These are phyloP conservation scores for Simalia tracyae DNA, from an alignment of 2,797 vertebrate genomes.

Conservation along the genomic window DNA sequence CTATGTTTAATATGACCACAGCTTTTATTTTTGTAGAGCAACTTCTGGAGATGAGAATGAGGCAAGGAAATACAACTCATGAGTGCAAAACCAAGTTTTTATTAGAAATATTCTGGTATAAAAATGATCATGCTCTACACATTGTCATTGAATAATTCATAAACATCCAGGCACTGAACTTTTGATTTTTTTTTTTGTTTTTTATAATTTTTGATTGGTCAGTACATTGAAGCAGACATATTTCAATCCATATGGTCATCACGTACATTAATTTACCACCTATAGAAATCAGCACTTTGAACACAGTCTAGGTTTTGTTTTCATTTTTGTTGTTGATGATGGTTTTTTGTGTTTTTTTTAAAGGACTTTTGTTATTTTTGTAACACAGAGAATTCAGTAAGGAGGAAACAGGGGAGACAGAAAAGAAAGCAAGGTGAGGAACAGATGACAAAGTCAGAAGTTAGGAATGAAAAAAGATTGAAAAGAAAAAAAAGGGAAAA, in stretches of 20 bases:
- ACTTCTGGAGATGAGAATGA: conserved; percentile 10
- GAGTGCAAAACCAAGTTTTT: conserved; percentile 91
- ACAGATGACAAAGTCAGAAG: conserved; percentile 1
- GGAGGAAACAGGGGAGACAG: conserved; percentile 68
- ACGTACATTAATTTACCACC: conserved; percentile 91
- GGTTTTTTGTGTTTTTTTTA: conserved; percentile 47
- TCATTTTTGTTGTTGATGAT: conserved; percentile 64
- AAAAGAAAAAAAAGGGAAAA: neutral
- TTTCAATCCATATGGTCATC: conserved; percentile 85
- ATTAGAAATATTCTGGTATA: conserved; percentile 97
- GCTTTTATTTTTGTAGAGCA: neutral
- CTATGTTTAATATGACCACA: neutral
- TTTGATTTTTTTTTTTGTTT: conserved; percentile 73
- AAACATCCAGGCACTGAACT: conserved; percentile 98
- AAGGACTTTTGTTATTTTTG: conserved; percentile 70
- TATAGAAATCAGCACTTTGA: conserved; percentile 87
- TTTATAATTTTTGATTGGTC: conserved; percentile 79
- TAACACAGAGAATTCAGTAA: conserved; percentile 75
- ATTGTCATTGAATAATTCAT: conserved; percentile 85
- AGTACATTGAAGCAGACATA: conserved; percentile 86
- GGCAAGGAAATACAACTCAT: conserved; percentile 63
- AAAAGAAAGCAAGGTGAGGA: conserved; percentile 49
- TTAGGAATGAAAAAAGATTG: neutral
- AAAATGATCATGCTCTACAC: conserved; percentile 97
- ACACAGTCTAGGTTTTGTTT: conserved; percentile 82